Evolutionary conservation across 2,888 invertebrate genomes (phyloP), one percentile per base, ranked within the genome.

Genomic region (Stenotaenia linearis): DNA sequence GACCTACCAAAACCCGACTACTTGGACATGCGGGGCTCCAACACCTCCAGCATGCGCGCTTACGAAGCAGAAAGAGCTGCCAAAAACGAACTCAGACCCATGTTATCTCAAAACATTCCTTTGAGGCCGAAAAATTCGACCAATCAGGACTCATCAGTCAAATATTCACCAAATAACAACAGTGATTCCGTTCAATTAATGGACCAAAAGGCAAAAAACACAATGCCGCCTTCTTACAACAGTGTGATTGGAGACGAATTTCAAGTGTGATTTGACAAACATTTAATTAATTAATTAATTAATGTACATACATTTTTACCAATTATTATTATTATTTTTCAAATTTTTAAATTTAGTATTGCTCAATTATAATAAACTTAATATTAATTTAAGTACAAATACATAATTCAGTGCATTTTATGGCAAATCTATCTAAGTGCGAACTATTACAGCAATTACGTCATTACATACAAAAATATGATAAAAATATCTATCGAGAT

Each of bases 1-100:
- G 61, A 61, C 0, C 7, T 12, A 4, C 15, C 78, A 9, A 18
- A 30, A 18, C 45, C 77, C 12, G 50, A 45, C 25, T 78, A 78
- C 21, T 28, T 78, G 12, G 37, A 78, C n/a, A 78, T 78, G 78
- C 9, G 69, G 21, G 78, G 61, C 10, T 78, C 78, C 7, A 78
- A 56, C 30, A 25, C 78, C 9, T 12, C 69, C 7, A 30, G 61
- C 37, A 61, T 78, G 23, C 69, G 78, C 32, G 23, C 74, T 32
- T 79, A 75, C 37, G 56, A 75, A 6, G 21, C 35, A 4, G 1
- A 50, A 28, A 23, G 37, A 35, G 79, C 50, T 4, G 75, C 35
- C 9, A 28, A 32, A 35, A 35, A 18, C 1, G 79, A 79, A 79
- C 28, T 75, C 1, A 75, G 23, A 28, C 56, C 79, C 37, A 79